phyloP scores from a whole-genome alignment of 2,113 vertebrate genomes.

The Gymnogyps californianus region DNA sequence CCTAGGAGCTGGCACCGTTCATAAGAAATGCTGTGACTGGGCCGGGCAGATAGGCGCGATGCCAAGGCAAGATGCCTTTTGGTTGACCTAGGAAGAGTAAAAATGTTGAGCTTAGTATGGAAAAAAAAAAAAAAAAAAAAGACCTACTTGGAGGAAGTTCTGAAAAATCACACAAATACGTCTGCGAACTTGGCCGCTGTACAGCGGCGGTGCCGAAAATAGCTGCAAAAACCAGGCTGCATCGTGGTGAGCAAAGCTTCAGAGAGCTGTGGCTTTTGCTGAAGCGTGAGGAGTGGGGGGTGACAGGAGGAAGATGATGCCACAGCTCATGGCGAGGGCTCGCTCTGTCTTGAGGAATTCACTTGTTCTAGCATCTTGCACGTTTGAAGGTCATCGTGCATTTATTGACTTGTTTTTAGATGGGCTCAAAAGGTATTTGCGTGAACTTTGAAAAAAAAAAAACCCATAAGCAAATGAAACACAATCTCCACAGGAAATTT shows the following conservation, averaged over 20 bases:
- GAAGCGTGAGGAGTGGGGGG: neutral
- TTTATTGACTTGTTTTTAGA: neutral
- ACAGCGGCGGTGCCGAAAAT: neutral
- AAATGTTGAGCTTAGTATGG: neutral
- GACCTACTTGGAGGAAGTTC: neutral
- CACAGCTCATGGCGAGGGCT: neutral
- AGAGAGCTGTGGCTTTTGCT: neutral
- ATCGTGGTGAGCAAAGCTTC: neutral
- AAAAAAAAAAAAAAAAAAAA: neutral
- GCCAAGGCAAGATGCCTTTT: neutral
- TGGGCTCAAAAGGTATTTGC: neutral
- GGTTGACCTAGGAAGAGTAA: neutral
- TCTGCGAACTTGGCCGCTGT: neutral
- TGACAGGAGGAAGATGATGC: neutral
- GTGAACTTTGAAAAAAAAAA: neutral
- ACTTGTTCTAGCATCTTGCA: neutral
- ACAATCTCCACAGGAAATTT: neutral
- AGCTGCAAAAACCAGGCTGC: neutral
- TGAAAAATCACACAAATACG: neutral
- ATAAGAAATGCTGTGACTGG: neutral
- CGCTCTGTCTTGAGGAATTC: neutral
- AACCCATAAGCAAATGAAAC: neutral
- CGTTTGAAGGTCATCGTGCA: accelerated
- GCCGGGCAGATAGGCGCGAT: neutral
- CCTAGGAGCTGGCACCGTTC: neutral